Percentiles rank a stretch among this genome's conserved stretches.
phyloP scores from a whole-genome alignment of 1,140 invertebrate species.

The Triops cancriformis region DNA sequence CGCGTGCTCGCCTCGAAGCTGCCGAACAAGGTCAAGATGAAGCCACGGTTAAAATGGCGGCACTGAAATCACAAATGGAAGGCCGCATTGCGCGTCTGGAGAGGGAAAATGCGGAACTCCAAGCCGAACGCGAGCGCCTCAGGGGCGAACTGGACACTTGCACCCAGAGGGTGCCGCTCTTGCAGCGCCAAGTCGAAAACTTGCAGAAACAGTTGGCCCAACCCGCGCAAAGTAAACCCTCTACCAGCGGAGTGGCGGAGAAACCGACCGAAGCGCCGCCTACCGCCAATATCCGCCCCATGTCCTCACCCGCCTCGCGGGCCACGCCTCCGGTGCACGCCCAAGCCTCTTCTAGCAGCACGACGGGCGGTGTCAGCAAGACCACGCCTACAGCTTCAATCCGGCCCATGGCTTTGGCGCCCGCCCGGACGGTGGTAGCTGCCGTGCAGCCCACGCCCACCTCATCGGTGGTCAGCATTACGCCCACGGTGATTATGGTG shows the following conservation, averaged over 20 bases:
- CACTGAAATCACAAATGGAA: conserved; percentile 63
- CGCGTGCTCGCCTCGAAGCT: conserved; percentile 38
- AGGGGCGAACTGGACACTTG: conserved; percentile 63
- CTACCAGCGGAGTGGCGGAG: conserved; percentile 41
- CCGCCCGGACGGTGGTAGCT: conserved; percentile 42
- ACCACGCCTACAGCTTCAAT: conserved; percentile 84
- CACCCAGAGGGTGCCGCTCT: conserved; percentile 57
- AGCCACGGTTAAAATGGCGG: conserved; percentile 32
- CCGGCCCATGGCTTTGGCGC: conserved; percentile 69
- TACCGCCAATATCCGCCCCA: conserved; percentile 87
- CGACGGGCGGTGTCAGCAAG: conserved; percentile 32
- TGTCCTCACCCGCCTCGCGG: conserved; percentile 57
- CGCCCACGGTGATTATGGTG: conserved; percentile 63
- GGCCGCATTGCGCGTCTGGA: conserved; percentile 58
- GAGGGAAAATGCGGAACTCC: conserved; percentile 57
- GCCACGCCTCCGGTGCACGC: conserved; percentile 37
- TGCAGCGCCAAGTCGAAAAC: conserved; percentile 67
- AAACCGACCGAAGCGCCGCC: conserved; percentile 65
- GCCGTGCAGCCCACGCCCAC: conserved; percentile 26
- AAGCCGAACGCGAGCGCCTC: conserved; percentile 50
- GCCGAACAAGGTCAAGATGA: conserved; percentile 34
- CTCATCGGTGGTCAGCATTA: conserved; percentile 27
- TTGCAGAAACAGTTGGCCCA: conserved; percentile 45
- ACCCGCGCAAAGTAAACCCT: conserved; percentile 28
- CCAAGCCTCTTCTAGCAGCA: conserved; percentile 34